phyloP scores from a whole-genome alignment of 2,113 vertebrate genomes.

The Dolichotis patagonum region DNA sequence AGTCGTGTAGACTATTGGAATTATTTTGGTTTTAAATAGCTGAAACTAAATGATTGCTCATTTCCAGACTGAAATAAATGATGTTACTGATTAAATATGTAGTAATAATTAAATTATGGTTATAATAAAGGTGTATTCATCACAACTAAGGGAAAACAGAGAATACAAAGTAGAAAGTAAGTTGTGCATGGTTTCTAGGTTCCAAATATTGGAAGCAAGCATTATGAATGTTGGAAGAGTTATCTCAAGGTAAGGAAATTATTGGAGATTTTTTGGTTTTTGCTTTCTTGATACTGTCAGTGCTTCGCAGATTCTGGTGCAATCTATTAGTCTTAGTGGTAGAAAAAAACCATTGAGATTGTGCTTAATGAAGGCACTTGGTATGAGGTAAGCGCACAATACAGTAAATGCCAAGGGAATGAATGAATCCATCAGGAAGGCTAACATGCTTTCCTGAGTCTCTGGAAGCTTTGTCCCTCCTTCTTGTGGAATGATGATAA shows the following conservation, averaged over 20 bases:
- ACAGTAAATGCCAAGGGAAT: not conserved
- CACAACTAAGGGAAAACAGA: not conserved
- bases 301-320: slow-evolving; percentile 15
- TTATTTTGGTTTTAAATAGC: slow-evolving; percentile 48
- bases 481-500: slow-evolving; percentile 11
- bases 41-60: not conserved
- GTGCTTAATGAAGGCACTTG: slow-evolving; percentile 8
- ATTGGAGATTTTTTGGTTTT: not conserved
- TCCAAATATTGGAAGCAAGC: not conserved
- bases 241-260: not conserved
- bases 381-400: not conserved
- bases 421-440: slow-evolving; percentile 13
- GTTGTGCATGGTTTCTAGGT: slow-evolving; percentile 31
- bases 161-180: slow-evolving; percentile 28
- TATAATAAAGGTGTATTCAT: slow-evolving; percentile 8
- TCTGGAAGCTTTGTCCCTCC: slow-evolving; percentile 20
- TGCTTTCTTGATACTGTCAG: slow-evolving; percentile 14
- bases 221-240: not conserved
- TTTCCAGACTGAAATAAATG: slow-evolving; percentile 18
- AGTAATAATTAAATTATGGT: slow-evolving; percentile 34
- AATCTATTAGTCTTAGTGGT: slow-evolving; percentile 46
- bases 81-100: not conserved
- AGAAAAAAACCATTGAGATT: slow-evolving; percentile 32
- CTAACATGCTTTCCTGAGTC: slow-evolving; percentile 27
- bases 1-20: not conserved